Conservation (phyloP, 2,888 invertebrate genomes). For the Eupithecia dodoneata region DNA sequence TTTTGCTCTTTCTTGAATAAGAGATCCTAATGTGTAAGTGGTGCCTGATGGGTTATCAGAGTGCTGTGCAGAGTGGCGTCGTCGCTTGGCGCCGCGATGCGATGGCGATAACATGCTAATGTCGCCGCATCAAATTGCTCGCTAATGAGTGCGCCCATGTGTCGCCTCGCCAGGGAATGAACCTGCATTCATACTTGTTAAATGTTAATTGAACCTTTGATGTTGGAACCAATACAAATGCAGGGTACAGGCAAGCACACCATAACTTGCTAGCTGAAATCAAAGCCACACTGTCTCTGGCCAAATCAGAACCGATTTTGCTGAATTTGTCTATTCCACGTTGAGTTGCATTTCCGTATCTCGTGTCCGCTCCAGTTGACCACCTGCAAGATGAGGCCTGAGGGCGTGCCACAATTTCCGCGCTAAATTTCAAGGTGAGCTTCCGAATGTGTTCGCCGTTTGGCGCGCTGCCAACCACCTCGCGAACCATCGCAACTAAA, state of each 20-base stretch:
- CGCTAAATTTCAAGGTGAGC: slow-evolving; percentile 52
- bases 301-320: not conserved
- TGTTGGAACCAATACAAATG: not conserved
- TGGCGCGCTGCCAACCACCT: slow-evolving; percentile 58
- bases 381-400: slow-evolving; percentile 44
- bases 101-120: slow-evolving; percentile 33
- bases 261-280: not conserved
- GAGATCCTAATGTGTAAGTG: slow-evolving; percentile 7
- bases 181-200: not conserved
- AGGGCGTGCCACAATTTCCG: slow-evolving; percentile 47
- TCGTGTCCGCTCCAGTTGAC: slow-evolving; percentile 20
- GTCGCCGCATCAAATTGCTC: slow-evolving; percentile 33
- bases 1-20: not conserved
- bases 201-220: not conserved
- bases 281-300: not conserved
- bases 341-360: not conserved
- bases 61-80: not conserved
- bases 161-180: slow-evolving; percentile 4
- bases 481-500: slow-evolving; percentile 43
- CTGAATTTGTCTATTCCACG: not conserved
- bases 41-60: slow-evolving; percentile 1
- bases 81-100: slow-evolving; percentile 23
- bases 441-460: slow-evolving; percentile 41
- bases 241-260: not conserved
- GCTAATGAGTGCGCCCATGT: slow-evolving; percentile 27